Conservation (phyloP, 2,888 invertebrate genomes). For the Drosophila robusta region DNA sequence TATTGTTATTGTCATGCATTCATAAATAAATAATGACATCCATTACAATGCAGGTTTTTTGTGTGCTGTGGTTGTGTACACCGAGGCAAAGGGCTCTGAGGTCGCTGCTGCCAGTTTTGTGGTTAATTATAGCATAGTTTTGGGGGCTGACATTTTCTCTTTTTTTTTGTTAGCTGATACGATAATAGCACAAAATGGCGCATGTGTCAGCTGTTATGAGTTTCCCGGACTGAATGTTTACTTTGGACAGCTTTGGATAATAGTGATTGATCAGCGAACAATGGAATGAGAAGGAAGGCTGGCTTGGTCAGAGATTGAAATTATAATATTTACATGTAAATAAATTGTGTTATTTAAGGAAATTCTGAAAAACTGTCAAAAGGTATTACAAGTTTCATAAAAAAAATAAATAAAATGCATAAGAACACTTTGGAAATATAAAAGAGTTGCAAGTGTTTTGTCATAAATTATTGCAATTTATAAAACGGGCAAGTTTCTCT, state of each 20-base stretch:
- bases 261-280: constrained; percentile 36
- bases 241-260: constrained; percentile 26
- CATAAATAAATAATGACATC: constrained; percentile 76
- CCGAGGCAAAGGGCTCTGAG: constrained; percentile 17
- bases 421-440: too few species aligned
- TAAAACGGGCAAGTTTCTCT: too few species aligned
- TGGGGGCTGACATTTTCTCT: constrained; percentile 40
- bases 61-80: constrained; percentile 31
- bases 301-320: not conserved
- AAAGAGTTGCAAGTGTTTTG: too few species aligned
- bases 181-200: constrained; percentile 40
- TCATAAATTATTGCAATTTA: too few species aligned
- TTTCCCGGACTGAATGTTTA: constrained; percentile 16
- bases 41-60: constrained; percentile 66
- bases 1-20: constrained; percentile 71
- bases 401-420: too few species aligned
- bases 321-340: constrained; percentile 5
- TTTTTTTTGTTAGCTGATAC: constrained; percentile 36
- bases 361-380: not conserved
- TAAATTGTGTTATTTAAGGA: constrained; percentile 9
- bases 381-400: not conserved
- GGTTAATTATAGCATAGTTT: constrained; percentile 73
- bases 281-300: not conserved
- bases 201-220: constrained; percentile 31
- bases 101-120: constrained; percentile 56